A percentile compares a stretch with the other conserved stretches of the same genome.
Evolutionary conservation across 2,797 vertebrate genomes (phyloP).

Genomic region (Scolopax rusticola): DNA sequence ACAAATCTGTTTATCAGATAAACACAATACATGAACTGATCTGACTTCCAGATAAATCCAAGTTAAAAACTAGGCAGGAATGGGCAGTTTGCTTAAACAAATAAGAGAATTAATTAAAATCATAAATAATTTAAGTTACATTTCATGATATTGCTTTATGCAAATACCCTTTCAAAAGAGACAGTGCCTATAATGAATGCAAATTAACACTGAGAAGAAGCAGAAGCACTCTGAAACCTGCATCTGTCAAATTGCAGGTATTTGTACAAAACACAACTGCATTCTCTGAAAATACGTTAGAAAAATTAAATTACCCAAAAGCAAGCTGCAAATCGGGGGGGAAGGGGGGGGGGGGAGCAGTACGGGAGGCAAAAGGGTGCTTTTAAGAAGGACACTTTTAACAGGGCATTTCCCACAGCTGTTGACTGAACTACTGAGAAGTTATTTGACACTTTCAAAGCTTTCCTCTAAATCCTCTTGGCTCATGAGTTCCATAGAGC

Average conservation of each 20-base stretch:
- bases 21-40: not conserved
- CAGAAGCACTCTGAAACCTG: not conserved
- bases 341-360: not conserved
- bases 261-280: not conserved
- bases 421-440: not conserved
- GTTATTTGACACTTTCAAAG: not conserved
- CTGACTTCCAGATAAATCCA: constrained; percentile 2
- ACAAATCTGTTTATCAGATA: not conserved
- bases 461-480: not conserved
- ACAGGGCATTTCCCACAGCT: not conserved
- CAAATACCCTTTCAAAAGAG: not conserved
- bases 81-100: constrained; percentile 37
- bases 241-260: not conserved
- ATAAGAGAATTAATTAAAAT: not conserved
- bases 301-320: not conserved
- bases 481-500: not conserved
- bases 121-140: not conserved
- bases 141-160: not conserved
- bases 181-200: not conserved
- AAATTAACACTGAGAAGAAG: not conserved
- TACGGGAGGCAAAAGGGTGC: not conserved
- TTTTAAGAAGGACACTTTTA: not conserved
- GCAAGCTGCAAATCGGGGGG: not conserved
- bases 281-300: not conserved
- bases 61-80: not conserved